Conservation (phyloP, 2,113 vertebrate genomes). For the Desmodus rotundus region DNA sequence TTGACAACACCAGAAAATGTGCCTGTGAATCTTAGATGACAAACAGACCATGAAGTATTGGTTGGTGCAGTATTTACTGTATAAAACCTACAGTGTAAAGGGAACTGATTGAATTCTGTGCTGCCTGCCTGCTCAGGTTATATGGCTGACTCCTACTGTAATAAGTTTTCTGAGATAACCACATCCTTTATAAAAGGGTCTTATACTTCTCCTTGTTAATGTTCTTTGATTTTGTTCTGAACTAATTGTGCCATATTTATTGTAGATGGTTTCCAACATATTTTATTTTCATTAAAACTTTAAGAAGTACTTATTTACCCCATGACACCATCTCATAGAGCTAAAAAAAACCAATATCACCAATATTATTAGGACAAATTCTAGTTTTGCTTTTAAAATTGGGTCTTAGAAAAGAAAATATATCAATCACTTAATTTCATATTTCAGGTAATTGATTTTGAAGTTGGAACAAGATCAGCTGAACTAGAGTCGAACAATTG, state of each 20-base stretch:
- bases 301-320: background rate
- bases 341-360: background rate
- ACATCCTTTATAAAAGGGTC: background rate
- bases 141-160: background rate
- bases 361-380: background rate
- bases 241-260: background rate
- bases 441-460: conserved; percentile 50
- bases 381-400: conserved; percentile 16
- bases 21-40: background rate
- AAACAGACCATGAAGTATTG: background rate
- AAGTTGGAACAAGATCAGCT: conserved; percentile 1
- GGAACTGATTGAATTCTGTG: background rate
- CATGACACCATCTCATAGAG: background rate
- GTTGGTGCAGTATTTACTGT: background rate
- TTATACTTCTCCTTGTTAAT: background rate
- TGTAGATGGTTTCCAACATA: background rate
- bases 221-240: background rate
- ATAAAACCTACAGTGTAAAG: background rate
- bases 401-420: background rate
- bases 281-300: background rate
- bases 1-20: background rate
- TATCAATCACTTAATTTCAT: background rate
- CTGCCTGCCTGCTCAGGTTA: background rate
- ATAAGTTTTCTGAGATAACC: background rate
- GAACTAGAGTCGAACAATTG: conserved; percentile 15